phyloP scores from a whole-genome alignment of 2,797 vertebrate genomes.

The Urocyon cinereoargenteus region DNA sequence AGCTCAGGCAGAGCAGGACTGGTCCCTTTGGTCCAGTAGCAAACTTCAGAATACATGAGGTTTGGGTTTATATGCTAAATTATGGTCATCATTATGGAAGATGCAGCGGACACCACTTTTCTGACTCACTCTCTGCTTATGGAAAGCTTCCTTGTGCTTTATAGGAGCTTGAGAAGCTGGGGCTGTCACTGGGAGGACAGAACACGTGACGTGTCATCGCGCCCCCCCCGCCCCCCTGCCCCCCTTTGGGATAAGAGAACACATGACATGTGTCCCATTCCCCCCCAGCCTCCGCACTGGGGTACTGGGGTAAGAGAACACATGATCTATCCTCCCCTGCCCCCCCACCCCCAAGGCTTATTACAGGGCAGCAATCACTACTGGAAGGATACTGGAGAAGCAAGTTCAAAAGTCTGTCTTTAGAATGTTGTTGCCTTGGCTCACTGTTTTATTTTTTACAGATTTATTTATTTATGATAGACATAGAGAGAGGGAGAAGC shows the following conservation, averaged over 20 bases:
- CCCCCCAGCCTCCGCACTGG: no score
- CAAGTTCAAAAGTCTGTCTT: neutral
- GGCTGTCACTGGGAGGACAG: neutral
- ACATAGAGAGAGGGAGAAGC: no score
- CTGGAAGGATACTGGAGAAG: neutral
- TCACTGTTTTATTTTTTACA: neutral
- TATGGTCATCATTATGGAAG: rapidly evolving
- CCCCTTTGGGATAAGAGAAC: neutral
- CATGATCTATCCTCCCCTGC: no score
- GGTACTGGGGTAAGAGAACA: neutral
- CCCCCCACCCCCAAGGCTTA: neutral
- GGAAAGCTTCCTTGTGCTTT: neutral
- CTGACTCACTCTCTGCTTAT: neutral
- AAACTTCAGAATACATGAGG: neutral
- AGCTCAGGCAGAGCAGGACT: neutral
- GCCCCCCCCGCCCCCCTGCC: no score
- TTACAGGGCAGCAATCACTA: neutral
- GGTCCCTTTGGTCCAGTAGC: neutral
- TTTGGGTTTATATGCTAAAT: neutral
- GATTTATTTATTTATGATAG: no score
- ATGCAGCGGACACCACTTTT: no score
- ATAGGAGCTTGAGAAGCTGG: neutral
- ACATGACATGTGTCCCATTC: no score
- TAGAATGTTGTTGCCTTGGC: neutral
- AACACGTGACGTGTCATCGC: rapidly evolving